These are phyloP conservation scores for Heliconius congener DNA, from an alignment of 1,140 invertebrate species.

Conservation along the genomic window DNA sequence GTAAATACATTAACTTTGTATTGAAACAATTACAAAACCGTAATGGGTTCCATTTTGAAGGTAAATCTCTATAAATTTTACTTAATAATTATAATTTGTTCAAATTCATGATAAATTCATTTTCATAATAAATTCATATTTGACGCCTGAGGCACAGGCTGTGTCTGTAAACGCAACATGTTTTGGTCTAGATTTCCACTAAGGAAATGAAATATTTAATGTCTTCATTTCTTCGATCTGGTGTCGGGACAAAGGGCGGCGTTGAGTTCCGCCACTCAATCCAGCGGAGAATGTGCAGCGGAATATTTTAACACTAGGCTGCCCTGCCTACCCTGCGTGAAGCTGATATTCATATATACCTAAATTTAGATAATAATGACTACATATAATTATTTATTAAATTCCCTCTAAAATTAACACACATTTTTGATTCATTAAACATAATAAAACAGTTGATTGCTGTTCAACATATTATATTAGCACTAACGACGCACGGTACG, in stretches of 20 bases:
- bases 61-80: constrained; percentile 2
- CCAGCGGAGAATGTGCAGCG: no score
- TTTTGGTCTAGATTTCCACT: no score
- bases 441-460: constrained; percentile 12
- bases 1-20: neutral
- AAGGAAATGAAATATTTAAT: no score
- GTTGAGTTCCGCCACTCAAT: no score
- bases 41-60: neutral
- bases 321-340: no score
- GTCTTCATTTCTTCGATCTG: no score
- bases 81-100: neutral
- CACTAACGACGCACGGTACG: neutral
- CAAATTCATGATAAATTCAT: no score
- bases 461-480: constrained; percentile 15
- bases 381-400: neutral
- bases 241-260: no score
- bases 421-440: constrained; percentile 7
- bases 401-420: neutral
- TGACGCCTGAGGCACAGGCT: no score
- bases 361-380: neutral
- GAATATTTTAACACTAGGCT: no score
- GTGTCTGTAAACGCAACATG: no score
- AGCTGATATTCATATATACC: neutral
- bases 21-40: constrained; percentile 1
- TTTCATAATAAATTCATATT: no score